phyloP scores from a whole-genome alignment of 2,113 vertebrate genomes.

The Ictidomys tridecemlineatus region DNA sequence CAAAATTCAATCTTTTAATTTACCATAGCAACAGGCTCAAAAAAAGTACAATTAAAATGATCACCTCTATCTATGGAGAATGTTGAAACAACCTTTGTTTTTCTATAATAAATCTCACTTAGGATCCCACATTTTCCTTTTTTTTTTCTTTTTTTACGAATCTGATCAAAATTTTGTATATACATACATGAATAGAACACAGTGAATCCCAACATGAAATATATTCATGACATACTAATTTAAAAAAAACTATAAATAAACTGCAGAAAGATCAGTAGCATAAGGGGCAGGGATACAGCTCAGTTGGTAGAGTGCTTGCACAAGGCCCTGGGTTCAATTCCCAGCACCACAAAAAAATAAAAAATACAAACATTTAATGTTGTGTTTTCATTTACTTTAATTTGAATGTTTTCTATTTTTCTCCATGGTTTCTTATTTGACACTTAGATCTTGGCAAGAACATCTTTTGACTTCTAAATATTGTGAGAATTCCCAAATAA shows the following conservation, averaged over 20 bases:
- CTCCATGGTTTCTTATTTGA: neutral
- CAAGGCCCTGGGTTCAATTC: too few species aligned
- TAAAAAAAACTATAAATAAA: too few species aligned
- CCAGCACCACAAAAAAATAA: too few species aligned
- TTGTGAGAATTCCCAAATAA: neutral
- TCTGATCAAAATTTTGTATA: too few species aligned
- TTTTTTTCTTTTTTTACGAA: too few species aligned
- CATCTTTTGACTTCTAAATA: neutral
- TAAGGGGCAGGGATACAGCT: too few species aligned
- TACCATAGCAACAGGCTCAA: neutral
- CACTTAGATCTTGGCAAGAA: neutral
- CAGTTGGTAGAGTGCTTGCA: too few species aligned
- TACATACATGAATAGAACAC: too few species aligned
- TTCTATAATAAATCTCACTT: neutral
- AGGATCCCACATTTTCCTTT: neutral
- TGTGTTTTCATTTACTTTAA: neutral
- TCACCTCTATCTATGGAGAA: neutral
- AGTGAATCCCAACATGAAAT: too few species aligned
- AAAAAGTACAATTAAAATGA: neutral
- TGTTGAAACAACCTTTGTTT: neutral
- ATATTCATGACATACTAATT: too few species aligned
- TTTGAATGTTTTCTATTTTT: neutral
- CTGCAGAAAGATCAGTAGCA: too few species aligned
- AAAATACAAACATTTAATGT: neutral
- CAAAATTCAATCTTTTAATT: neutral